Conservation (phyloP, 2,888 invertebrate species). For the Drosophila demipolita region DNA sequence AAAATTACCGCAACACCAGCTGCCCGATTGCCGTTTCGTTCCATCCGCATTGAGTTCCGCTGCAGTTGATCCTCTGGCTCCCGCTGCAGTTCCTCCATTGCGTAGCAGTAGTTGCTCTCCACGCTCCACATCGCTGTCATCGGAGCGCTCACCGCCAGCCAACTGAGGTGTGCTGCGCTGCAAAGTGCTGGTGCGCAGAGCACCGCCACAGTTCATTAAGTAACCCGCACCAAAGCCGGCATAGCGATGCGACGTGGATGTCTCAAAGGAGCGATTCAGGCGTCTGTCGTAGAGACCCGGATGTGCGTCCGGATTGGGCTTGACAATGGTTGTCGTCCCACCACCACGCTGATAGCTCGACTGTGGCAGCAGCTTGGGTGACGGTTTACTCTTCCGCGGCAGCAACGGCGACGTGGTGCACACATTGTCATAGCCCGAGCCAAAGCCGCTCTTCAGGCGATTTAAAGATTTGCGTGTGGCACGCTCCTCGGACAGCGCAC, state of each 20-base stretch:
- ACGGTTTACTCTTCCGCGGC: constrained; percentile 83
- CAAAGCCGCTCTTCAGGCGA: constrained; percentile 84
- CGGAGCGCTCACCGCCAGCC: constrained; percentile 65
- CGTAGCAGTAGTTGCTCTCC: constrained; percentile 50
- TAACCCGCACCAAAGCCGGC: constrained; percentile 81
- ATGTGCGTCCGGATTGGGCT: constrained; percentile 68
- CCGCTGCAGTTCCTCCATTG: constrained; percentile 34
- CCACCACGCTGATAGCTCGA: constrained; percentile 44
- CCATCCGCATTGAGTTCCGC: constrained; percentile 70
- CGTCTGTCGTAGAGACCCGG: constrained; percentile 84
- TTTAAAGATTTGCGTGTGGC: constrained; percentile 83
- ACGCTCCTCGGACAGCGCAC: constrained; percentile 83
- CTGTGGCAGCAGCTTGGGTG: constrained; percentile 68
- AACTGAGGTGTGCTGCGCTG: constrained; percentile 84
- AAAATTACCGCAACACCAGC: constrained; percentile 92
- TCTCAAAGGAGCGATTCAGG: constrained; percentile 85
- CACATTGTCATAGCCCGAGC: constrained; percentile 85
- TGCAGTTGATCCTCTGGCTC: neutral
- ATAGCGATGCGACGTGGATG: constrained; percentile 81
- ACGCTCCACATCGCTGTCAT: constrained; percentile 73
- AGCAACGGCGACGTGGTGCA: constrained; percentile 83
- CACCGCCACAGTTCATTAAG: constrained; percentile 75
- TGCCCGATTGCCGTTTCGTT: constrained; percentile 83
- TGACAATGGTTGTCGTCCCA: constrained; percentile 59
- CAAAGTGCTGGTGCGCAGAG: constrained; percentile 80